Percentiles rank a stretch among this genome's conserved stretches.
phyloP scores from a whole-genome alignment of 92 coral and sea anemone genomes.

The Plumapathes pennacea region DNA sequence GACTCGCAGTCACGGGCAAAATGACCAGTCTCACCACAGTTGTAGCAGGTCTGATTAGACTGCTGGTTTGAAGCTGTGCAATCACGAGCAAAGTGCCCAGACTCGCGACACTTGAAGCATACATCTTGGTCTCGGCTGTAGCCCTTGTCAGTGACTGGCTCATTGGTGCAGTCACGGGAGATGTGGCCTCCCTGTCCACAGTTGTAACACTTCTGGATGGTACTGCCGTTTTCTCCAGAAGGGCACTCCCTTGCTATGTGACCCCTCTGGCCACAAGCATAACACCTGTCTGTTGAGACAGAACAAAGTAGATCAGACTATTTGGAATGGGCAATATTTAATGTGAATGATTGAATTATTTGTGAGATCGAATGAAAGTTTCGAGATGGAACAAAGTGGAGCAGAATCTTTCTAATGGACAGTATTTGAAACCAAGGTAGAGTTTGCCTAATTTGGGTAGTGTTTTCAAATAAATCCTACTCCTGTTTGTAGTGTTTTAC shows the following conservation, averaged over 20 bases:
- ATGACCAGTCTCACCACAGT: constrained; percentile 83
- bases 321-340: too few species aligned
- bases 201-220: constrained; percentile 46
- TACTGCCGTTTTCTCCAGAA: background rate
- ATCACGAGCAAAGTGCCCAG: constrained; percentile 83
- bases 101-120: constrained; percentile 71
- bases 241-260: constrained; percentile 61
- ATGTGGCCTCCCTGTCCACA: constrained; percentile 81
- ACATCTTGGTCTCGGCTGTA: constrained; percentile 22
- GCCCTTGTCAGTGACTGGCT: constrained; percentile 7
- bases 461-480: background rate
- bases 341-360: background rate
- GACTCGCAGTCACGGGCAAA: constrained; percentile 80
- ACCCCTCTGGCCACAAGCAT: constrained; percentile 56
- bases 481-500: too few species aligned
- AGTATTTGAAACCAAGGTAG: too few species aligned
- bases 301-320: too few species aligned
- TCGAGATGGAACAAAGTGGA: too few species aligned
- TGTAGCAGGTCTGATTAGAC: constrained; percentile 30
- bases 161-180: constrained; percentile 63
- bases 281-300: constrained; percentile 57
- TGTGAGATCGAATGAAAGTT: too few species aligned
- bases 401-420: too few species aligned
- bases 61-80: constrained; percentile 34
- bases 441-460: background rate